Percentiles rank a stretch among this genome's conserved stretches.
These are phyloP conservation scores for Melozone crissalis DNA, from an alignment of 2,113 vertebrate species.

Conservation along the genomic window DNA sequence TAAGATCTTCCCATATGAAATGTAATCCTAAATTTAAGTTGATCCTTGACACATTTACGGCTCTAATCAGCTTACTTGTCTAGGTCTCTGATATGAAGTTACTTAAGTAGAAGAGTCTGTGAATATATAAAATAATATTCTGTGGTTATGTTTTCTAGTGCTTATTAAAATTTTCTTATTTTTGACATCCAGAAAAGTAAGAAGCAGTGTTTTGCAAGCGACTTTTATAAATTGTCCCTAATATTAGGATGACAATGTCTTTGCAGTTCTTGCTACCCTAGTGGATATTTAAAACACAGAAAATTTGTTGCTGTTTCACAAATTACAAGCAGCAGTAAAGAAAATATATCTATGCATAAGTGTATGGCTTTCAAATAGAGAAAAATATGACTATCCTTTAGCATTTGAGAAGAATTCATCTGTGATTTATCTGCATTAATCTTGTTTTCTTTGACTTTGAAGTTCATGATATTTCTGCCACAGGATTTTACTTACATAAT, in stretches of 20 bases:
- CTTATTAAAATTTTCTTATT: not conserved
- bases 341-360: not conserved
- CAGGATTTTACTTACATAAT: not conserved
- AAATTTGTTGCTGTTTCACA: not conserved
- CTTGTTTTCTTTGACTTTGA: not conserved
- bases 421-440: not conserved
- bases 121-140: not conserved
- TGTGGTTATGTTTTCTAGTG: not conserved
- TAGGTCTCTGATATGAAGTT: not conserved
- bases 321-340: not conserved
- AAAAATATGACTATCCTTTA: not conserved
- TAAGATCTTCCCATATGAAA: constrained; percentile 8
- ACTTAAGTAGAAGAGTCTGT: constrained; percentile 18
- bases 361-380: not conserved
- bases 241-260: not conserved
- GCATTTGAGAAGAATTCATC: not conserved
- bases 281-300: not conserved
- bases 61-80: constrained; percentile 35
- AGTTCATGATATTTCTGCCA: not conserved
- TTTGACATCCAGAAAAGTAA: not conserved
- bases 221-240: not conserved
- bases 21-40: constrained; percentile 30
- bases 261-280: not conserved
- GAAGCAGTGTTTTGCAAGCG: not conserved
- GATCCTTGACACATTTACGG: constrained; percentile 26